Base-by-base conservation (phyloP, 1,140 invertebrate genomes). In the Pectinophora gossypiella region DNA sequence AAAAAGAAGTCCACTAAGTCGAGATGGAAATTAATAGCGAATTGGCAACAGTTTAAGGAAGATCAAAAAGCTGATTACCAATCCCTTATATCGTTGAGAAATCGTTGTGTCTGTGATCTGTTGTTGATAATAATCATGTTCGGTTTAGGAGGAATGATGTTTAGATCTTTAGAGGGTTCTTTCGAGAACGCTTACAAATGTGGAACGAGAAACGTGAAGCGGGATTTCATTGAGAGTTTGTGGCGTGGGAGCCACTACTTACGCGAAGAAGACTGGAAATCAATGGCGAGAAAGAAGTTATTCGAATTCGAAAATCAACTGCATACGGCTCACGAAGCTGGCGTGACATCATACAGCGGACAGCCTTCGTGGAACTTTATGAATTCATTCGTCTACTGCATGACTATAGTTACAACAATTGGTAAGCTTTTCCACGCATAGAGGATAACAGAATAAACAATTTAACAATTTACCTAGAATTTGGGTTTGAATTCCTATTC, bases 381-480 rank as follows among this genome's bases (percentile, higher is more conserved):
- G 80, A 98, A 98, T 78, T 93, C 96, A 0, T 91, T 98, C 49
- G 93, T 98, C 53, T 99, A 97, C 88, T 96, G 95, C 75, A 89
- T 97, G 64, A 98, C 97, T 48, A 91, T 98, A 57, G 91, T 98
- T 60, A 97, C 97, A 12, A 98, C 97, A 16, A 98, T 99, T 88
- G 97, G 97, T 98, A 91, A 94, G 91, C 65, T 57, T 59, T 48
- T 32, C 22, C 16, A 32, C 23, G 18, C 13, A 45, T 50, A 15
- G 43, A 43, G 27, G 19, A 27, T 18, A n/a, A 1, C 27, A 3
- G n/a, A 3, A 32, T 32, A 2, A 32, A 12, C 22, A 5, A 23
- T 23, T 10, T 12, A 9, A 32, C n/a, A 2, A 32, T 32, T 32
- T 32, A 10, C 22, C 27, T 2, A 32, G 9, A 32, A 10, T 32